phyloP scores from a whole-genome alignment of 1,140 invertebrate genomes.

The Sitodiplosis mosellana region DNA sequence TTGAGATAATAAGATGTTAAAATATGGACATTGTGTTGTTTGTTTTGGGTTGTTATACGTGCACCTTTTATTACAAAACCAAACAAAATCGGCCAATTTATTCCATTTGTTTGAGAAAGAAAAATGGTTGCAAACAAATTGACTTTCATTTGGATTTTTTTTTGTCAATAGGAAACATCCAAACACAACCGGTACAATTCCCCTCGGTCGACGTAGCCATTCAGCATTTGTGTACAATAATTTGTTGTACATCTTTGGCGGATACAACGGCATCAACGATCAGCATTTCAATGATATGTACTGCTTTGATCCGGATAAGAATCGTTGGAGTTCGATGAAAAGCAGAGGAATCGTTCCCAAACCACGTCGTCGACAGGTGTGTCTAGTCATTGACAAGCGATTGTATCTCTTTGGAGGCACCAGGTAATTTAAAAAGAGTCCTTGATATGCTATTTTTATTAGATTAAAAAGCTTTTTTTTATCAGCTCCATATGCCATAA shows the following conservation, averaged over 20 bases:
- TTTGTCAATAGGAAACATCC: constrained; percentile 20
- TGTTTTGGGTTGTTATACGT: no score
- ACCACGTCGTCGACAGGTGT: constrained; percentile 57
- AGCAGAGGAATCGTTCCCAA: constrained; percentile 39
- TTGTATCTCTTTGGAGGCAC: constrained; percentile 76
- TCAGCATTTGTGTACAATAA: constrained; percentile 51
- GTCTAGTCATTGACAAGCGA: constrained; percentile 45
- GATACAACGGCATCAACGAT: constrained; percentile 55
- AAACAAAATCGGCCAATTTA: no score
- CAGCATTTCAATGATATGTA: constrained; percentile 69
- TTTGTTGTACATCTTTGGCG: constrained; percentile 71
- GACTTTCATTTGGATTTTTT: no score
- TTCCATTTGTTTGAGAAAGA: no score
- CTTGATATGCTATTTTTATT: neutral
- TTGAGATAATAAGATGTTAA: no score
- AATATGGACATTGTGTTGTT: no score
- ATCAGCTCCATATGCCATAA: no score
- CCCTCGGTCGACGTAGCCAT: constrained; percentile 65
- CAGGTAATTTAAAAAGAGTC: constrained; percentile 29
- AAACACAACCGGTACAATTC: constrained; percentile 32
- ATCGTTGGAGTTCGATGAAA: constrained; percentile 41
- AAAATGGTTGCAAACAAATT: no score
- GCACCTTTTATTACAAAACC: no score
- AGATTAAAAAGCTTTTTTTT: neutral
- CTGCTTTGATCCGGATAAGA: constrained; percentile 41